Percentiles rank a stretch among this genome's conserved stretches.
Evolutionary conservation across 2,113 vertebrate genomes (phyloP).

Genomic region (Osmerus eperlanus): DNA sequence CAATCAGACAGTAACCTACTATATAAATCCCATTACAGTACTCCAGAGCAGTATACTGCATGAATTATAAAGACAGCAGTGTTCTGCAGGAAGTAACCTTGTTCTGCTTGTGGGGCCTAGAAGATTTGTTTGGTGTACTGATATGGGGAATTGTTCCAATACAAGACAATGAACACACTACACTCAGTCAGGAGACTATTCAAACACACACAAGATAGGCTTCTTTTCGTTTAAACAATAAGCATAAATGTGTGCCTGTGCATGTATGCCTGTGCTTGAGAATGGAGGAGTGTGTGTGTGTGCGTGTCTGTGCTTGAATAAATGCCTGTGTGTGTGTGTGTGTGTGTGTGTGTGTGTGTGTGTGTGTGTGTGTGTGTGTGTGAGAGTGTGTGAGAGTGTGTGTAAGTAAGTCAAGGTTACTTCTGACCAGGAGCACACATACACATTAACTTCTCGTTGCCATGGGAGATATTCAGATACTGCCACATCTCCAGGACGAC

Average conservation of each 20-base stretch:
- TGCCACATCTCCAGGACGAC: neutral
- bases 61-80: neutral
- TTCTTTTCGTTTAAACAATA: no score
- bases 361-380: neutral
- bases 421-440: slow-evolving; percentile 14
- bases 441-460: slow-evolving; percentile 21
- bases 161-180: no score
- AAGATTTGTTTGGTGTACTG: no score
- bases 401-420: slow-evolving; percentile 28
- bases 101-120: neutral
- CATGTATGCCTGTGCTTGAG: neutral
- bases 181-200: no score
- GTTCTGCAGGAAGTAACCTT: neutral
- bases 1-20: slow-evolving; percentile 1
- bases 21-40: neutral
- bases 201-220: no score
- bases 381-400: slow-evolving; percentile 17
- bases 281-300: slow-evolving; percentile 5
- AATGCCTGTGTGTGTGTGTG: slow-evolving; percentile 2
- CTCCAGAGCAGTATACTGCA: neutral
- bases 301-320: neutral
- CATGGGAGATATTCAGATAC: neutral
- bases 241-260: neutral
- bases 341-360: neutral
- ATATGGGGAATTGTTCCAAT: no score